Evolutionary conservation across 2,113 vertebrate genomes (phyloP).

Genomic region (Centropus bengalensis): DNA sequence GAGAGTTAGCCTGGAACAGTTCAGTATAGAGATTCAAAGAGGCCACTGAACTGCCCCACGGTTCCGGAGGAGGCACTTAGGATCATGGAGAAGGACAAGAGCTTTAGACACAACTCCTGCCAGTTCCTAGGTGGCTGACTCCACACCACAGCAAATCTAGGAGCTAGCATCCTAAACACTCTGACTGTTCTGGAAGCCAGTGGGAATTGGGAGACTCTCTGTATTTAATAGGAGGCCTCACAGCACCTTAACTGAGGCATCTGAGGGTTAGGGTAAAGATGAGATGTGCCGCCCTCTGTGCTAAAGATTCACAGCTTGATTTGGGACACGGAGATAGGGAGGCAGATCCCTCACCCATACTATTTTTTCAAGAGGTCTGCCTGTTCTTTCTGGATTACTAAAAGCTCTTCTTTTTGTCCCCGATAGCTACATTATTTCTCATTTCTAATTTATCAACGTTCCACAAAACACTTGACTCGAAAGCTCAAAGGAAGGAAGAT

Average conservation of each 20-base stretch:
- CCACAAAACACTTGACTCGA: neutral
- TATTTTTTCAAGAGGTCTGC: neutral
- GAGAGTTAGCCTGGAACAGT: neutral
- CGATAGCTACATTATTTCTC: neutral
- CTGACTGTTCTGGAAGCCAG: neutral
- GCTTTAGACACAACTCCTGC: neutral
- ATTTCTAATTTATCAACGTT: neutral
- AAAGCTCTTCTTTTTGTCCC: neutral
- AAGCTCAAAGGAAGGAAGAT: neutral
- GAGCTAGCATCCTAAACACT: neutral
- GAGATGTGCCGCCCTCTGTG: neutral
- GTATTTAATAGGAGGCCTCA: neutral
- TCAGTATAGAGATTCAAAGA: neutral
- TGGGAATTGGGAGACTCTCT: neutral
- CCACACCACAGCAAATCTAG: neutral
- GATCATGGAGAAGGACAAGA: neutral
- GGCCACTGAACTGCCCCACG: rapidly evolving
- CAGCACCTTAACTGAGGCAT: neutral
- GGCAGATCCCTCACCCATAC: neutral
- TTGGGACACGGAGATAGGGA: neutral
- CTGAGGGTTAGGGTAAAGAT: neutral
- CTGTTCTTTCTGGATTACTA: neutral
- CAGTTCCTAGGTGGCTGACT: neutral
- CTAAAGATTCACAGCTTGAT: neutral
- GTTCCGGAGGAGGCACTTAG: neutral